These are phyloP conservation scores for Bicyclus anynana DNA, from an alignment of 1,140 invertebrate genomes.

Conservation along the genomic window DNA sequence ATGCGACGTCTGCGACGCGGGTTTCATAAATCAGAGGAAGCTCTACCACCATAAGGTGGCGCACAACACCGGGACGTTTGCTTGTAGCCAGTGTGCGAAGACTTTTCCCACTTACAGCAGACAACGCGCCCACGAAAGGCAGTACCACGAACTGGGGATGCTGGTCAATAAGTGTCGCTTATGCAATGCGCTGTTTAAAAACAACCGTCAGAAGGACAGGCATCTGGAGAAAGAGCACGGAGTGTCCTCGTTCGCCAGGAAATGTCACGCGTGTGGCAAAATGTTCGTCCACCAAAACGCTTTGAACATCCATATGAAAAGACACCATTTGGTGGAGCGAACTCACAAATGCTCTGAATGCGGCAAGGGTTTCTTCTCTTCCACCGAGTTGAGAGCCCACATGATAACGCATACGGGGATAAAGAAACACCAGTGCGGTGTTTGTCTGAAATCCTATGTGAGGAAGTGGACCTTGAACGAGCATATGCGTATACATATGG, in stretches of 20 bases:
- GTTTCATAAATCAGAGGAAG: slow-evolving; percentile 36
- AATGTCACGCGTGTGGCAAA: slow-evolving; percentile 54
- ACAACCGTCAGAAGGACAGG: slow-evolving; percentile 37
- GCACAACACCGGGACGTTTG: slow-evolving; percentile 69
- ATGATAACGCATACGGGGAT: slow-evolving; percentile 38
- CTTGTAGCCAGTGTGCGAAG: slow-evolving; percentile 39
- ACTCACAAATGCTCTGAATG: slow-evolving; percentile 54
- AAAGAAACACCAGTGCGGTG: slow-evolving; percentile 40
- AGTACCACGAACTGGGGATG: slow-evolving; percentile 41
- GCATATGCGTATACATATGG: slow-evolving; percentile 76
- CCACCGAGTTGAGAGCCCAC: slow-evolving; percentile 37
- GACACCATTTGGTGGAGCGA: slow-evolving; percentile 55
- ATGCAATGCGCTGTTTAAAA: slow-evolving; percentile 47
- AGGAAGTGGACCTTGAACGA: slow-evolving; percentile 67
- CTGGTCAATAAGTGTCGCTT: slow-evolving; percentile 45
- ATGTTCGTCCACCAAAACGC: slow-evolving; percentile 43
- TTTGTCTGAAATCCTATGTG: slow-evolving; percentile 64
- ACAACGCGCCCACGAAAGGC: slow-evolving; percentile 43
- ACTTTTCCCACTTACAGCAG: slow-evolving; percentile 40
- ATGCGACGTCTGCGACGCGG: slow-evolving; percentile 34
- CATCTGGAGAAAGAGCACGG: slow-evolving; percentile 49
- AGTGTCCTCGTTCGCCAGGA: slow-evolving; percentile 27
- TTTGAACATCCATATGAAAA: slow-evolving; percentile 43
- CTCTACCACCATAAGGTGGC: slow-evolving; percentile 14
- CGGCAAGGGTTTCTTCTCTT: slow-evolving; percentile 41